Evolutionary conservation across 2,888 invertebrate species (phyloP).

Genomic region (Ceramica pisi): DNA sequence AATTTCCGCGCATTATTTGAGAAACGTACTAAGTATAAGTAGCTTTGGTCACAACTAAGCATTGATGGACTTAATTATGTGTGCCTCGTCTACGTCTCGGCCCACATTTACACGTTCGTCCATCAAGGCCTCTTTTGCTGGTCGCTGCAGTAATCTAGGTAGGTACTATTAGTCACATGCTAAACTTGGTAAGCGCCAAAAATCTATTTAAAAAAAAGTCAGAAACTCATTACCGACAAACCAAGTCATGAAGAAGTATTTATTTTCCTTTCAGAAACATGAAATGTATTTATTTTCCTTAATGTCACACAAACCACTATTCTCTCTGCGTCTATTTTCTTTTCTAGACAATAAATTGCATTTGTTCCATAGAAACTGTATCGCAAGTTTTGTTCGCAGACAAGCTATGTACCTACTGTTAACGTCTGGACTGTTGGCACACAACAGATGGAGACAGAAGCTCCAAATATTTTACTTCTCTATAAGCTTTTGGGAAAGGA

Average conservation of each 20-base stretch:
- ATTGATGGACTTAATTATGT: too few species aligned
- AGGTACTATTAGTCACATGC: too few species aligned
- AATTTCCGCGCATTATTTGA: too few species aligned
- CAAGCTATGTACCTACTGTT: slow-evolving; percentile 23
- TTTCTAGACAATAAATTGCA: slow-evolving; percentile 40
- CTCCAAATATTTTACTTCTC: neutral
- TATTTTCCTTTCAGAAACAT: neutral
- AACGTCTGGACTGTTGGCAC: slow-evolving; percentile 14
- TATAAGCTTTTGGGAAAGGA: too few species aligned
- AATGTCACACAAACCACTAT: slow-evolving; percentile 7
- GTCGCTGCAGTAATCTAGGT: too few species aligned
- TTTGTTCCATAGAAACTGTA: slow-evolving; percentile 33
- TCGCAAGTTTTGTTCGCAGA: slow-evolving; percentile 34
- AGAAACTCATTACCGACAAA: neutral
- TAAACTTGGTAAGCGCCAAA: too few species aligned
- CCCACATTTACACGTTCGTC: too few species aligned
- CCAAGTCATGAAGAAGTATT: neutral
- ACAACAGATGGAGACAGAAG: slow-evolving; percentile 20
- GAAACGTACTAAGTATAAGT: too few species aligned
- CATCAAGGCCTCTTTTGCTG: too few species aligned
- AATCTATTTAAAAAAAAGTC: neutral
- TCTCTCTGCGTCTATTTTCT: slow-evolving; percentile 28
- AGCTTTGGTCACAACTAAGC: too few species aligned
- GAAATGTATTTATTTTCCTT: slow-evolving; percentile 20
- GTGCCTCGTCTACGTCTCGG: too few species aligned